Evolutionary conservation across 2,113 vertebrate genomes (phyloP), one percentile per base, ranked within the genome.

Genomic region (Emydocephalus ijimae): DNA sequence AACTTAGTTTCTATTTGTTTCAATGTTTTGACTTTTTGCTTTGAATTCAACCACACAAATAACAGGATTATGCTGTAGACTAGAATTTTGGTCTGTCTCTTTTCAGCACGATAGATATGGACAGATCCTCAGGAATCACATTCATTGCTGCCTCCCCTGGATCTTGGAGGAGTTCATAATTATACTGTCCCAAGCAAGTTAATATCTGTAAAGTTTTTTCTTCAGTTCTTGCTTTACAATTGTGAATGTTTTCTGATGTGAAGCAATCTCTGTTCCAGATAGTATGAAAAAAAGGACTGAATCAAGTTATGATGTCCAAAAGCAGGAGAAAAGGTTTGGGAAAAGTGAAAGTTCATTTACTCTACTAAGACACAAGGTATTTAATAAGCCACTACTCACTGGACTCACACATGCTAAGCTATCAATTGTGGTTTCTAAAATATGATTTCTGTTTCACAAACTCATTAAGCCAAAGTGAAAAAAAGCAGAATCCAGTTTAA

Each of bases 91-190:
- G 23, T 45, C 87, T 29, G 23, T 55, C 21, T 43, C 11, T 45
- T 89, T 92, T 92, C 91, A 92, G 91, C 87, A 89, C 61, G 21
- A 74, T 18, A 20, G 39, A 57, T 12, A 15, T 69, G 91, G 91
- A 92, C 91, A 89, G 91, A 11, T 89, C 91, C n/a, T 39, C 15
- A 56, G 55, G 45, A n/a, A n/a, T 24, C 12, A 23, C 11, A n/a
- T 81, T 81, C 34, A 43, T 81, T 81, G 34, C 5, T 7, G 50
- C 15, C 23, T 85, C 81, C 9, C 39, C 34, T 87, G 54, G 34
- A 87, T 7, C 55, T 92, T 69, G 2, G 3, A 3, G n/a, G n/a
- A 45, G 48, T 39, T 12, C 8, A 4, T n/a, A 20, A 21, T 52
- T 15, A 52, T 52, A 34, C n/a, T 39, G 34, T 81, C 34, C 74